Evolutionary conservation across 2,797 vertebrate species (phyloP).

Genomic region (Borostomias antarcticus): DNA sequence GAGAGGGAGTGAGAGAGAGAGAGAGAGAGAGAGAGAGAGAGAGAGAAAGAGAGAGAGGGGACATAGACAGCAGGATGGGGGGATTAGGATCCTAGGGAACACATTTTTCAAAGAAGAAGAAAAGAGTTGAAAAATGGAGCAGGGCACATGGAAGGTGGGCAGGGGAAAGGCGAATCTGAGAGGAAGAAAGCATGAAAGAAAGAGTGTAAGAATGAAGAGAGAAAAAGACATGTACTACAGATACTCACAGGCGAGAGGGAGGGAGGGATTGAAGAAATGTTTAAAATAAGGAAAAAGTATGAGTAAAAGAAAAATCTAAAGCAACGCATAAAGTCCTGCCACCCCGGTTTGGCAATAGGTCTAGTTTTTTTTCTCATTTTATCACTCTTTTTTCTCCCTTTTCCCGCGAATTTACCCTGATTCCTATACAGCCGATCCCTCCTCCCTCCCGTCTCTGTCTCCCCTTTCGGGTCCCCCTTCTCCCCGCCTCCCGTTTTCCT

Average conservation of each 20-base stretch:
- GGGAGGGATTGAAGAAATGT: conserved; percentile 52
- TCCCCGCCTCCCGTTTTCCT: conserved; percentile 61
- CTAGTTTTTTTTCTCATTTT: conserved; percentile 53
- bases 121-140: conserved; percentile 48
- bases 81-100: conserved; percentile 56
- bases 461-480: conserved; percentile 62
- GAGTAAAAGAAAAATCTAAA: conserved; percentile 34
- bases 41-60: conserved; percentile 49
- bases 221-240: conserved; percentile 44
- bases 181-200: conserved; percentile 22
- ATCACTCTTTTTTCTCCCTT: background rate
- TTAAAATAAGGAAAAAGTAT: conserved; percentile 52
- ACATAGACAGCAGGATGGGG: conserved; percentile 57
- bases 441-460: conserved; percentile 65
- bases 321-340: too few species aligned
- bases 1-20: conserved; percentile 40
- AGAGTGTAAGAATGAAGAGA: conserved; percentile 32
- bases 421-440: conserved; percentile 65
- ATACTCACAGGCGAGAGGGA: conserved; percentile 68
- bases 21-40: conserved; percentile 41
- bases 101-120: conserved; percentile 47
- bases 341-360: too few species aligned
- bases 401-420: conserved; percentile 66
- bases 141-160: conserved; percentile 23
- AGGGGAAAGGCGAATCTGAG: conserved; percentile 12